Conservation (phyloP, 1,140 invertebrate genomes). For the Orussus abietinus region DNA sequence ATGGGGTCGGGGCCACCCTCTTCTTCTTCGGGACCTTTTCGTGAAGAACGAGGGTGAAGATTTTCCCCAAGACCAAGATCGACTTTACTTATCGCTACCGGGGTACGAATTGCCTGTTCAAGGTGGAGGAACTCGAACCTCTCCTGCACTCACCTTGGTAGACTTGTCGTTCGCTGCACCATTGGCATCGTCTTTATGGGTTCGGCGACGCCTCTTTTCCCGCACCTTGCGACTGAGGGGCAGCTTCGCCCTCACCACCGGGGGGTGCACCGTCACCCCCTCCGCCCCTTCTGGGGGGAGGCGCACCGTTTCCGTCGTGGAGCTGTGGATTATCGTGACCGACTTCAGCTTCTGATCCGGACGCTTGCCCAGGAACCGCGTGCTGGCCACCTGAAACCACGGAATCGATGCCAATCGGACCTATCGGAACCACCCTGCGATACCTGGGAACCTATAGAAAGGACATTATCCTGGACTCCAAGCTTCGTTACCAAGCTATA, state of each 20-base stretch:
- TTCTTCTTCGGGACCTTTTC: constrained; percentile 34
- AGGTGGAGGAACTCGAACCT: background rate
- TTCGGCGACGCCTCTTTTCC: constrained; percentile 50
- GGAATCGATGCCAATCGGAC: too few species aligned
- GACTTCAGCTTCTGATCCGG: constrained; percentile 75
- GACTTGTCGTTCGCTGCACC: constrained; percentile 12
- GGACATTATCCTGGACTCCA: too few species aligned
- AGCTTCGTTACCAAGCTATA: too few species aligned
- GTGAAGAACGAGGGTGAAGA: background rate
- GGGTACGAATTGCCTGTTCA: too few species aligned
- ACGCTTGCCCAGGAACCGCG: constrained; percentile 70
- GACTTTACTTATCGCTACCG: too few species aligned
- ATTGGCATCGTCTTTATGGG: constrained; percentile 34
- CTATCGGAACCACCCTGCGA: too few species aligned
- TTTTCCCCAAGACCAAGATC: too few species aligned
- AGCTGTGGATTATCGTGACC: constrained; percentile 80
- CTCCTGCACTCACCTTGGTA: constrained; percentile 6
- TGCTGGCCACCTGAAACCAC: constrained; percentile 73
- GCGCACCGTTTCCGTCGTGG: constrained; percentile 78
- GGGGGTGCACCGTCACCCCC: constrained; percentile 59
- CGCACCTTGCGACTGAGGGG: constrained; percentile 58
- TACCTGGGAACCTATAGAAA: too few species aligned
- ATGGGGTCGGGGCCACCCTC: constrained; percentile 24
- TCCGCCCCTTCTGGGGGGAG: constrained; percentile 69
- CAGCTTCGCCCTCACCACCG: constrained; percentile 56